Evolutionary conservation across 2,888 invertebrate genomes (phyloP).

Genomic region (Chloroclysta siterata): DNA sequence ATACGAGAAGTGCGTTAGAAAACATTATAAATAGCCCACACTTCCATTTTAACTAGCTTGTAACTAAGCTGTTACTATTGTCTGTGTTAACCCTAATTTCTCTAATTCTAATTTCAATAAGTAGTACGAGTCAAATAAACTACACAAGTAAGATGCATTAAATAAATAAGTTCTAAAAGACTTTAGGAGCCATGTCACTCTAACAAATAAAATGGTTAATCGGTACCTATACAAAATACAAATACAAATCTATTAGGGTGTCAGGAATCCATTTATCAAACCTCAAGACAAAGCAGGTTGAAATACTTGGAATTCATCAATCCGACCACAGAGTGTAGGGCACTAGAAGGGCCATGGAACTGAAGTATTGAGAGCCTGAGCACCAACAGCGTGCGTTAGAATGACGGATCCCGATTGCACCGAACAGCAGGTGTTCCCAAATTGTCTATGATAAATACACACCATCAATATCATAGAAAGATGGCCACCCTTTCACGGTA

Average conservation of each 20-base stretch:
- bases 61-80: neutral
- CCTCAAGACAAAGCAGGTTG: slow-evolving; percentile 34
- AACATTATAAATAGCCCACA: slow-evolving; percentile 5
- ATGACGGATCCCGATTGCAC: slow-evolving; percentile 58
- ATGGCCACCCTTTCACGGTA: slow-evolving; percentile 66
- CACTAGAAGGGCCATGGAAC: slow-evolving; percentile 36
- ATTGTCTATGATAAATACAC: slow-evolving; percentile 78
- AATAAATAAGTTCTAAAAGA: no score
- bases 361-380: slow-evolving; percentile 21
- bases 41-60: neutral
- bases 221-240: neutral
- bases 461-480: slow-evolving; percentile 70
- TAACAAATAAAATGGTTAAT: slow-evolving; percentile 4
- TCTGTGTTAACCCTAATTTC: neutral
- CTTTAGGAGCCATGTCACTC: neutral
- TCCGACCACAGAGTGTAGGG: slow-evolving; percentile 45
- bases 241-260: slow-evolving; percentile 33
- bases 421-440: slow-evolving; percentile 81
- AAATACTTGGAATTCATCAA: slow-evolving; percentile 40
- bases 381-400: slow-evolving; percentile 59
- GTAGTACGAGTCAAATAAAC: neutral
- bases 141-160: no score
- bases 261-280: slow-evolving; percentile 34
- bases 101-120: neutral
- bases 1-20: slow-evolving; percentile 11